Percentiles rank a stretch among this genome's conserved stretches.
Conservation (phyloP, 2,888 invertebrate species). For the Belgica antarctica region DNA sequence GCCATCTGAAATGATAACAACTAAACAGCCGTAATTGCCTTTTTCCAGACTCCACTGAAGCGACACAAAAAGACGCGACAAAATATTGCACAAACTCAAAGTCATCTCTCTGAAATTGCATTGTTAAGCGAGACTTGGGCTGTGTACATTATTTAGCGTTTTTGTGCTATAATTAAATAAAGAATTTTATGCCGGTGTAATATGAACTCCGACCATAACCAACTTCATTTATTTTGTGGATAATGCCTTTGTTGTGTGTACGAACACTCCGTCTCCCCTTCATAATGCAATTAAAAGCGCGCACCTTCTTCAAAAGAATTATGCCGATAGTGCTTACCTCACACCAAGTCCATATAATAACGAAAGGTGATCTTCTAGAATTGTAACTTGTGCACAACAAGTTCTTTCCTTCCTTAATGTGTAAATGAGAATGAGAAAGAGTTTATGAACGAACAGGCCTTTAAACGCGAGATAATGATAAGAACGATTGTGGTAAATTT, state of each 20-base stretch:
- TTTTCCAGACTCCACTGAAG: not conserved
- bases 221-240: constrained; percentile 41
- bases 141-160: not conserved
- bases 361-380: constrained; percentile 28
- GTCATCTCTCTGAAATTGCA: constrained; percentile 24
- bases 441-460: not conserved
- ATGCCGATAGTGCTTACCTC: constrained; percentile 39
- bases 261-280: not conserved
- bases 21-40: constrained; percentile 18
- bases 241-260: constrained; percentile 16
- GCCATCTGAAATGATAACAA: constrained; percentile 17
- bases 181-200: not conserved
- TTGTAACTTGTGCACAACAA: constrained; percentile 10
- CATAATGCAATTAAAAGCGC: constrained; percentile 43
- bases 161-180: constrained; percentile 31
- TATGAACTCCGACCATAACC: no score
- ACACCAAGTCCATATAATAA: constrained; percentile 27
- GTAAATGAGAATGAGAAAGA: not conserved
- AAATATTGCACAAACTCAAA: not conserved
- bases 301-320: constrained; percentile 13
- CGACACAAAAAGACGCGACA: constrained; percentile 12
- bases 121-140: not conserved
- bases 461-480: constrained; percentile 26
- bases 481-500: not conserved
- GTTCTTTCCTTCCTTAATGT: not conserved